Evolutionary conservation across 2,888 invertebrate genomes (phyloP).

Genomic region (Diachrysia chrysitis): DNA sequence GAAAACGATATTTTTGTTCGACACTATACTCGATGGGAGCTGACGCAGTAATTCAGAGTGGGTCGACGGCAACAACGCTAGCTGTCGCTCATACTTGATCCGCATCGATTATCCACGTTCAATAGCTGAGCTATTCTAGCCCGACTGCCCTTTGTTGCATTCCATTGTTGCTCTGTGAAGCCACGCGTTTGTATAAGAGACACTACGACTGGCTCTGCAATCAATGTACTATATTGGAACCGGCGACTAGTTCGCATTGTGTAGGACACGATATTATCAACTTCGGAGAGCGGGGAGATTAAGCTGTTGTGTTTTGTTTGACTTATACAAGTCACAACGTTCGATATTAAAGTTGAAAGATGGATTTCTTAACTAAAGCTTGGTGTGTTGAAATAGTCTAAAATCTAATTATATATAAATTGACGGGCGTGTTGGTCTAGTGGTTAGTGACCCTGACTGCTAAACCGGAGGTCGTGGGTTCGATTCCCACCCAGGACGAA

Average conservation of each 20-base stretch:
- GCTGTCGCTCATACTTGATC: constrained; percentile 64
- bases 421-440: too few species aligned
- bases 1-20: constrained; percentile 26
- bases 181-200: constrained; percentile 43
- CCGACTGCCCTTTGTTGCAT: constrained; percentile 55
- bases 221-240: constrained; percentile 44
- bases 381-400: too few species aligned
- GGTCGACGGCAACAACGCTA: constrained; percentile 41
- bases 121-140: constrained; percentile 50
- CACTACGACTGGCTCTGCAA: constrained; percentile 38
- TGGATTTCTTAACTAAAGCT: too few species aligned
- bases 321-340: constrained; percentile 27
- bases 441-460: too few species aligned
- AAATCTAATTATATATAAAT: too few species aligned
- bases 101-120: constrained; percentile 66
- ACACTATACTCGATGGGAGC: constrained; percentile 16
- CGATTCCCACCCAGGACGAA: too few species aligned
- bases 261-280: constrained; percentile 31
- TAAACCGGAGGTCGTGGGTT: too few species aligned
- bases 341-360: too few species aligned
- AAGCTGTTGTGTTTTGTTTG: constrained; percentile 42
- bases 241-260: constrained; percentile 37
- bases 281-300: constrained; percentile 28
- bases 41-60: constrained; percentile 44
- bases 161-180: constrained; percentile 51